Evolutionary conservation across 1,140 invertebrate genomes (phyloP).

Genomic region (Neocloeon triangulifer): DNA sequence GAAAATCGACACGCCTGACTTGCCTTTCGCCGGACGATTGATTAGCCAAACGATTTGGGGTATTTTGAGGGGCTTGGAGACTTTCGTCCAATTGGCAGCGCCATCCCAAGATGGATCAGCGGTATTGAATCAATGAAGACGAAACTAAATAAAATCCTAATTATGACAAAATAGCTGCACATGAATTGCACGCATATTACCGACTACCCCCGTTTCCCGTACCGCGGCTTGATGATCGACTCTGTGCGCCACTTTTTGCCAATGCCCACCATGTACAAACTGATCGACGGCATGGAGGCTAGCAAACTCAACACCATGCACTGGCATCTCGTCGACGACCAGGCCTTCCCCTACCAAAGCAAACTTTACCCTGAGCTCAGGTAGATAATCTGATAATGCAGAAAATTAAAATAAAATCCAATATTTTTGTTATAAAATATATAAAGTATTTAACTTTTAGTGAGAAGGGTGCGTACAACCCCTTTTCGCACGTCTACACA

Average conservation of each 20-base stretch:
- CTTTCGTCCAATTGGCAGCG: background rate
- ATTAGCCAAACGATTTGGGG: conserved; percentile 2
- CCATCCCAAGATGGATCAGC: conserved; percentile 1
- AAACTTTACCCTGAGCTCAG: conserved; percentile 45
- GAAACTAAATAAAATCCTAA: too few species aligned
- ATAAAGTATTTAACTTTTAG: too few species aligned
- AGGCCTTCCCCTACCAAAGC: conserved; percentile 73
- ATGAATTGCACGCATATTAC: conserved; percentile 27
- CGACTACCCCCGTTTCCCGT: conserved; percentile 48
- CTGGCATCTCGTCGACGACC: conserved; percentile 86
- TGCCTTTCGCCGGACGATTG: too few species aligned
- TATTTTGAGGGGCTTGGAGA: conserved; percentile 2
- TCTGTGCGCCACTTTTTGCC: conserved; percentile 62
- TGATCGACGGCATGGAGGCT: conserved; percentile 59
- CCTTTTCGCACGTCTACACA: conserved; percentile 40
- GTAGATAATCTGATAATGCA: too few species aligned
- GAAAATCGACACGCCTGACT: too few species aligned
- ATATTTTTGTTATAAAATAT: too few species aligned
- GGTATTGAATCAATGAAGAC: too few species aligned
- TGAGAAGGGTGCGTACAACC: conserved; percentile 42
- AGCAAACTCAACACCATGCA: conserved; percentile 87
- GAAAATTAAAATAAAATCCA: too few species aligned
- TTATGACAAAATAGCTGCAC: conserved; percentile 13
- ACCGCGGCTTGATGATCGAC: conserved; percentile 60
- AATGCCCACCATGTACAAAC: conserved; percentile 32